A percentile compares a stretch with the other conserved stretches of the same genome.
Evolutionary conservation across 2,797 vertebrate genomes (phyloP).

Genomic region (Dendrocincla fuliginosa): DNA sequence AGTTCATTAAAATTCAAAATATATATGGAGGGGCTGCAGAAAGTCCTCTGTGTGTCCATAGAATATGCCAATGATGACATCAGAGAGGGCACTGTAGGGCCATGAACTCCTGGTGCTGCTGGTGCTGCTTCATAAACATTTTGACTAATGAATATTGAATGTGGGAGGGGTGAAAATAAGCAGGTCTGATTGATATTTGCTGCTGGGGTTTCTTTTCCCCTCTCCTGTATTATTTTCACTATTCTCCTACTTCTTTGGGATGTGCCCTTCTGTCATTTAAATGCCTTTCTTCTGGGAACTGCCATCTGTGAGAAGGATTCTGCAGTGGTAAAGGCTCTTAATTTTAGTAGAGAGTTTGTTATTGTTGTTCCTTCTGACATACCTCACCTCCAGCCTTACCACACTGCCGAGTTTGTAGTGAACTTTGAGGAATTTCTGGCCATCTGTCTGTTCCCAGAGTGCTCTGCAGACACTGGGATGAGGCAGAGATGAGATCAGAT

Average conservation of each 20-base stretch:
- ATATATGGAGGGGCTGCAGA: background rate
- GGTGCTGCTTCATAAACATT: background rate
- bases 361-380: background rate
- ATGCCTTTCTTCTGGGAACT: background rate
- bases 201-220: background rate
- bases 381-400: background rate
- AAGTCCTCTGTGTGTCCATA: background rate
- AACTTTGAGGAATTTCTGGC: slow-evolving; percentile 49
- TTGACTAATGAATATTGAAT: background rate
- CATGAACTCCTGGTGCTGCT: background rate
- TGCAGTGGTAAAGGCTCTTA: background rate
- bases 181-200: background rate
- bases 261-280: background rate
- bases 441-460: slow-evolving; percentile 29
- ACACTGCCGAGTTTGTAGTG: background rate
- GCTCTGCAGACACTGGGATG: background rate
- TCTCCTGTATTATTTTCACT: background rate
- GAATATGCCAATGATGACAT: background rate
- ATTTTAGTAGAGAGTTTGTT: background rate
- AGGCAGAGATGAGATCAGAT: slow-evolving; percentile 7
- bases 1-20: background rate
- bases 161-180: background rate
- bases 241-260: background rate
- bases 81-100: background rate
- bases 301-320: background rate